Conservation (phyloP, 2,797 vertebrate species). For the Fratercula arctica region DNA sequence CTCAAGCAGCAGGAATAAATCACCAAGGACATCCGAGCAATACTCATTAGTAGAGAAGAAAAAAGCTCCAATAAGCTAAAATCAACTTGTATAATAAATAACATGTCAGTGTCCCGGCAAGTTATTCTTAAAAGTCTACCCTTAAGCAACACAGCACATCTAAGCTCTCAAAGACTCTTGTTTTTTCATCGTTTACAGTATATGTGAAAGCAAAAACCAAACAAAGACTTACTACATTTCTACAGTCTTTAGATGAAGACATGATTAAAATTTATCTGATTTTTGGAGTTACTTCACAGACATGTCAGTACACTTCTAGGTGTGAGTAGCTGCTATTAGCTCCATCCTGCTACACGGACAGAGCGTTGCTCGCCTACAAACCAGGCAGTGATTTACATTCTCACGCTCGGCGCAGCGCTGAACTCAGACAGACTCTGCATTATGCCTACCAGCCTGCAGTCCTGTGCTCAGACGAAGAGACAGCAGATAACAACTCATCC, state of each 20-base stretch:
- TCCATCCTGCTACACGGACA: neutral
- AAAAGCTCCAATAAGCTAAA: neutral
- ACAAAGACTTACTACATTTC: neutral
- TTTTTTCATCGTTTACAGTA: neutral
- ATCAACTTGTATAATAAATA: neutral
- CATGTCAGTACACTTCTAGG: neutral
- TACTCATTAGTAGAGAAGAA: neutral
- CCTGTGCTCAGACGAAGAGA: neutral
- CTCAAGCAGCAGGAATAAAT: neutral
- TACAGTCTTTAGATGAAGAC: neutral
- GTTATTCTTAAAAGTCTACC: neutral
- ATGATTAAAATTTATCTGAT: neutral
- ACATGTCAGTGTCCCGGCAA: neutral
- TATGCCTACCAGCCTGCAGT: neutral
- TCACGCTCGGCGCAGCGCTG: neutral
- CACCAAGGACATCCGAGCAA: neutral
- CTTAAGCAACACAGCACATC: neutral
- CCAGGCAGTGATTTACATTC: neutral
- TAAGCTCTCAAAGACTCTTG: neutral
- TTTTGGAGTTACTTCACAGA: neutral
- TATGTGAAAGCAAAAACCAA: neutral
- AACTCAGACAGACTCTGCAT: neutral
- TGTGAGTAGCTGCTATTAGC: accelerated
- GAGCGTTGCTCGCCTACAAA: neutral
- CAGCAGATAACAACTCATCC: neutral